phyloP scores from a whole-genome alignment of 2,888 invertebrate species.

The Drosophila anomalata region DNA sequence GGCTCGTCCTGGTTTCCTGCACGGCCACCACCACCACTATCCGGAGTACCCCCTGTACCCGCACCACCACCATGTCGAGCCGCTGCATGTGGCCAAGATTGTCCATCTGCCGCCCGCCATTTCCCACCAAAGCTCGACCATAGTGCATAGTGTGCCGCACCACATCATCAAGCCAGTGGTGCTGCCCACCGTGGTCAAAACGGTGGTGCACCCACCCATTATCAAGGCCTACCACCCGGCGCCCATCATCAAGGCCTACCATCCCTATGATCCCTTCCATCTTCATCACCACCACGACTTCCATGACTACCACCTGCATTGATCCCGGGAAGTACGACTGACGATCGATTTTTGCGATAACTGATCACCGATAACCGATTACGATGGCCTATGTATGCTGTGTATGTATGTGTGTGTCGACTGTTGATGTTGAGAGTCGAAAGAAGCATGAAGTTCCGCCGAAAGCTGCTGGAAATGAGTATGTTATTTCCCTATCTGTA shows the following conservation, averaged over 20 bases:
- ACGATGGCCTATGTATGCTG: constrained; percentile 24
- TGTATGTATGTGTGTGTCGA: constrained; percentile 46
- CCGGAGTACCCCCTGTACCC: constrained; percentile 59
- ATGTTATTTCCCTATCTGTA: constrained; percentile 33
- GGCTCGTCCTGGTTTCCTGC: constrained; percentile 82
- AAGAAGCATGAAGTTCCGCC: constrained; percentile 23
- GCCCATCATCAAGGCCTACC: constrained; percentile 80
- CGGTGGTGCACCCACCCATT: constrained; percentile 78
- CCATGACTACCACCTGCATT: constrained; percentile 73
- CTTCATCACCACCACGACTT: constrained; percentile 72
- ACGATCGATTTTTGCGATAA: constrained; percentile 12
- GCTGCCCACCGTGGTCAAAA: constrained; percentile 80
- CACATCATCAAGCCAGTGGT: constrained; percentile 81
- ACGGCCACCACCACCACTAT: constrained; percentile 79
- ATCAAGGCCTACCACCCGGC: constrained; percentile 81
- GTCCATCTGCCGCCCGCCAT: constrained; percentile 81
- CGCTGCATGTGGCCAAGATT: constrained; percentile 78
- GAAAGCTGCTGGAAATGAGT: constrained; percentile 34
- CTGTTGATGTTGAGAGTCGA: constrained; percentile 31
- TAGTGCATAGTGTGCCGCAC: constrained; percentile 81
- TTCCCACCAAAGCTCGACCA: constrained; percentile 82
- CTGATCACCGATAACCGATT: constrained; percentile 20
- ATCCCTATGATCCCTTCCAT: constrained; percentile 76
- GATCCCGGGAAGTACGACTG: constrained; percentile 23
- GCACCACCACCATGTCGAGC: constrained; percentile 66